These are phyloP conservation scores for Equus quagga DNA, from an alignment of 2,113 vertebrate species.

Conservation along the genomic window DNA sequence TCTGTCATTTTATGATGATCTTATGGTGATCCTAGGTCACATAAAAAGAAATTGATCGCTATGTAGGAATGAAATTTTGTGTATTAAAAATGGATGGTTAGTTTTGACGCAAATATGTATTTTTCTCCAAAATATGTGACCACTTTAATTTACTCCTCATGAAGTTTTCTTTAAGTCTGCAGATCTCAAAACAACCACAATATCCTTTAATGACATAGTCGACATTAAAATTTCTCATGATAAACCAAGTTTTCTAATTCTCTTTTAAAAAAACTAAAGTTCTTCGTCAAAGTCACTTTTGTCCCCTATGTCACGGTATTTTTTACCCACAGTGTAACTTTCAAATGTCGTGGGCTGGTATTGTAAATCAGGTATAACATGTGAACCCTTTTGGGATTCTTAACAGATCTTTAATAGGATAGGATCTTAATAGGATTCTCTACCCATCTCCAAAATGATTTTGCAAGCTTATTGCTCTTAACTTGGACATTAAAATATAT, in stretches of 20 bases:
- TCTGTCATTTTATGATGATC: background rate
- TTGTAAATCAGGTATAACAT: background rate
- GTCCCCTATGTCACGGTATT: background rate
- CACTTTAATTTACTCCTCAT: background rate
- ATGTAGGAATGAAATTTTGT: background rate
- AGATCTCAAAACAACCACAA: background rate
- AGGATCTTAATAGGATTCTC: background rate
- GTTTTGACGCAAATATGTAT: background rate
- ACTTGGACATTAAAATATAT: background rate
- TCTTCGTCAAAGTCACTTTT: background rate
- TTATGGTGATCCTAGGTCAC: background rate
- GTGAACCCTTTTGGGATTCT: background rate
- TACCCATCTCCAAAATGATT: background rate
- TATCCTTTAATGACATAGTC: background rate
- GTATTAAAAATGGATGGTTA: background rate
- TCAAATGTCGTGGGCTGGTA: background rate
- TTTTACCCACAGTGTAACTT: background rate
- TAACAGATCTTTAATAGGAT: background rate
- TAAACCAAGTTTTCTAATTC: background rate
- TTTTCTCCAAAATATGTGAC: background rate
- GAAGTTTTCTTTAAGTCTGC: background rate
- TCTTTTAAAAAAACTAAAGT: background rate
- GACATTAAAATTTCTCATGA: background rate
- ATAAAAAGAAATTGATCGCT: constrained; percentile 18
- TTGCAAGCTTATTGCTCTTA: background rate